These are phyloP conservation scores for Zosterops lateralis DNA, from an alignment of 2,113 vertebrate species.

Conservation along the genomic window DNA sequence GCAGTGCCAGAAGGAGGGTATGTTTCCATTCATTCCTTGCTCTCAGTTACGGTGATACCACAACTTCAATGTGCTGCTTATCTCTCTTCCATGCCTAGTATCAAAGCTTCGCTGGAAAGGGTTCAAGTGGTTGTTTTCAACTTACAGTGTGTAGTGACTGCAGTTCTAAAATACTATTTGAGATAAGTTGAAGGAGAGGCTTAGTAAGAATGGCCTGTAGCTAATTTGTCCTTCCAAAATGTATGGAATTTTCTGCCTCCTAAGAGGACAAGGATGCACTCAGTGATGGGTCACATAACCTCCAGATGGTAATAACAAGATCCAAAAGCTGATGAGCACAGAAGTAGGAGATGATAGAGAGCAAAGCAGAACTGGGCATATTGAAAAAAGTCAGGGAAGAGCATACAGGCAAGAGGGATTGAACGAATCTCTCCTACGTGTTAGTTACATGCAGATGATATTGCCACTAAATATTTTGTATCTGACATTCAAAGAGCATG, in stretches of 20 bases:
- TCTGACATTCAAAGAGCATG: neutral
- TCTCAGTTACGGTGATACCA: neutral
- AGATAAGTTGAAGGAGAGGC: slow-evolving; percentile 34
- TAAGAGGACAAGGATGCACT: neutral
- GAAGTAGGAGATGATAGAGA: neutral
- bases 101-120: slow-evolving; percentile 5
- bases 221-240: neutral
- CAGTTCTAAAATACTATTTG: slow-evolving; percentile 4
- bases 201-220: neutral
- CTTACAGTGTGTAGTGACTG: neutral
- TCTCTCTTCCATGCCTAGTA: slow-evolving; percentile 4
- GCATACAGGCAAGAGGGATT: neutral
- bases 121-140: slow-evolving; percentile 49
- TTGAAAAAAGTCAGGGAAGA: neutral
- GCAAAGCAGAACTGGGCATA: neutral
- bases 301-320: neutral
- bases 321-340: neutral
- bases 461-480: neutral
- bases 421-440: neutral
- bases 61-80: slow-evolving; percentile 30
- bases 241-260: neutral
- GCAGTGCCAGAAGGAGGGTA: slow-evolving; percentile 37
- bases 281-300: neutral
- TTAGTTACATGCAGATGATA: neutral
- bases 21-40: slow-evolving; percentile 33